These are phyloP conservation scores for Sitodiplosis mosellana DNA, from an alignment of 1,140 invertebrate genomes.

Conservation along the genomic window DNA sequence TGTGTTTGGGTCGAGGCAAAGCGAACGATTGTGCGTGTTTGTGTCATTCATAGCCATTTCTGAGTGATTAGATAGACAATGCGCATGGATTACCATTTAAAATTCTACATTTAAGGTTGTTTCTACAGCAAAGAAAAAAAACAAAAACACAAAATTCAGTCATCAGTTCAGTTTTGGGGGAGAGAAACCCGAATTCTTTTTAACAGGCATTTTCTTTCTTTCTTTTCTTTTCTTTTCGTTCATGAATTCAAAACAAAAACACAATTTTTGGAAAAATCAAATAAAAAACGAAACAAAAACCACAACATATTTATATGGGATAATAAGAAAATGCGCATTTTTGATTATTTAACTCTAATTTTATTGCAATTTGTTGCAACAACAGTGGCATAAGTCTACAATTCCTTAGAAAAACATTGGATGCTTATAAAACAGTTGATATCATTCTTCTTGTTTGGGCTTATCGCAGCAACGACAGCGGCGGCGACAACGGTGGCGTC, in stretches of 20 bases:
- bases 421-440: neutral
- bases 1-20: too few relatives aligned
- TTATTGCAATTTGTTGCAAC: conserved; percentile 1
- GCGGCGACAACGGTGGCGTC: too few relatives aligned
- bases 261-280: neutral
- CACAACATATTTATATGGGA: neutral
- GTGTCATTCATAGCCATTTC: too few relatives aligned
- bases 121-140: conserved; percentile 4
- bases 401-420: conserved; percentile 5
- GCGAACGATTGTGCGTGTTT: too few relatives aligned
- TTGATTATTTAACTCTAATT: conserved; percentile 7
- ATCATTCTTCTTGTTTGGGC: neutral
- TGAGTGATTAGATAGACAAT: too few relatives aligned
- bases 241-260: neutral
- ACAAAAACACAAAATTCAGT: too few relatives aligned
- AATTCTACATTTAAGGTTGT: conserved; percentile 10
- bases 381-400: too few relatives aligned
- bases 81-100: conserved; percentile 2
- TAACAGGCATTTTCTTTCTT: neutral
- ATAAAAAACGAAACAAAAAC: neutral
- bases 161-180: neutral
- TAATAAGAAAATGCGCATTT: neutral
- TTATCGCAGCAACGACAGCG: too few relatives aligned
- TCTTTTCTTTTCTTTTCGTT: neutral
- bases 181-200: too few relatives aligned